Conservation (phyloP, 30 jellyfish, hydroid and myxozoan genomes). For the Cassiopea andromeda region DNA sequence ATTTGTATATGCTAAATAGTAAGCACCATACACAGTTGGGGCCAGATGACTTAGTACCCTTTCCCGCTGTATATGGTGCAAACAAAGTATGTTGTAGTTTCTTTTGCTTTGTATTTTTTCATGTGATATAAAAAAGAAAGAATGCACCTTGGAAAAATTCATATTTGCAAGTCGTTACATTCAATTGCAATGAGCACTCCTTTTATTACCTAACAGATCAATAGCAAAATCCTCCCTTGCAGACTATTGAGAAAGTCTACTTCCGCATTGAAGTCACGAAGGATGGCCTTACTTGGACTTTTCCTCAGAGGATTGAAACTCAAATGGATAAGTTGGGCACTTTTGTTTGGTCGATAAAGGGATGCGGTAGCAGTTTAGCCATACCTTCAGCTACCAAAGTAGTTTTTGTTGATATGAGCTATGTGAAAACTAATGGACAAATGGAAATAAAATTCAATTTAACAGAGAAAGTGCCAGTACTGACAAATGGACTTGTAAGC, state of each 20-base stretch:
- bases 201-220: too few species aligned
- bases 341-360: conserved; percentile 19
- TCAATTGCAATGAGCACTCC: too few species aligned
- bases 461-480: conserved; percentile 33
- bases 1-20: too few species aligned
- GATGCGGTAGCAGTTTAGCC: background rate
- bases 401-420: conserved; percentile 9
- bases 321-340: conserved; percentile 9
- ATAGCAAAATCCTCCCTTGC: background rate
- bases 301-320: conserved; percentile 37
- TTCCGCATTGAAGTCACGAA: conserved; percentile 35
- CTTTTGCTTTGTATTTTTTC: too few species aligned
- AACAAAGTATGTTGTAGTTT: too few species aligned
- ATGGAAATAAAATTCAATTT: conserved; percentile 25
- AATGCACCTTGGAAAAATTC: too few species aligned
- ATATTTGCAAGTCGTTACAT: too few species aligned
- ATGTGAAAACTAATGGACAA: background rate
- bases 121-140: too few species aligned
- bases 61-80: too few species aligned
- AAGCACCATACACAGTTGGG: too few species aligned
- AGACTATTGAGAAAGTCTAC: conserved; percentile 16
- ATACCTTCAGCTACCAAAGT: conserved; percentile 1
- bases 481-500: conserved; percentile 35
- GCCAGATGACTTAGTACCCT: too few species aligned
- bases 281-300: conserved; percentile 24